A percentile compares a stretch with the other conserved stretches of the same genome.
Evolutionary conservation across 23 tunicate genomes (phyloP).

Genomic region (Trididemnum miniatum): DNA sequence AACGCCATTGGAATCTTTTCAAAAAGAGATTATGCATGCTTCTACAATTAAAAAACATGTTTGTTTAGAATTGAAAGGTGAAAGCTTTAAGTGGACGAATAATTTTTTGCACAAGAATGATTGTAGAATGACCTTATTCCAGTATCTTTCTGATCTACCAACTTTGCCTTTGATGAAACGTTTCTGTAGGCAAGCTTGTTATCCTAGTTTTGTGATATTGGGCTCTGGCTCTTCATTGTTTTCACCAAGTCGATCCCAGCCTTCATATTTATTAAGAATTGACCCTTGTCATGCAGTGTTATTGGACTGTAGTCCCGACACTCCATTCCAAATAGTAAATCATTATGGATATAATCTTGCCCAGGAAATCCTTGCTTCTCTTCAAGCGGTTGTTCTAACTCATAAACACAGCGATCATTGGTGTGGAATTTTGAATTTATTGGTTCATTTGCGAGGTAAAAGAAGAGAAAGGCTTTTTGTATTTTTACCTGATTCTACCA

Average conservation of each 20-base stretch:
- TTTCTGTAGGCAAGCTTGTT: neutral
- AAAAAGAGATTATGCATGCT: neutral
- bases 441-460: slow-evolving; percentile 8
- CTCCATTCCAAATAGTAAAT: slow-evolving; percentile 20
- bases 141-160: neutral
- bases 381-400: slow-evolving; percentile 49
- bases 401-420: slow-evolving; percentile 74
- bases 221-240: slow-evolving; percentile 36
- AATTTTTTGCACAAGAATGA: neutral
- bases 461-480: neutral
- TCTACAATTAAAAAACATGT: neutral
- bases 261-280: slow-evolving; percentile 42
- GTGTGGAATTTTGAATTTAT: slow-evolving; percentile 36
- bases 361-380: slow-evolving; percentile 29
- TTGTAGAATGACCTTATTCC: neutral
- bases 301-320: slow-evolving; percentile 50
- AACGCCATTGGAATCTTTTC: neutral
- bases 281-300: slow-evolving; percentile 37
- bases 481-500: neutral
- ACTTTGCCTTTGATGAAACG: neutral
- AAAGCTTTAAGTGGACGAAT: no score
- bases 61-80: neutral
- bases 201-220: slow-evolving; percentile 54
- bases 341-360: slow-evolving; percentile 41
- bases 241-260: slow-evolving; percentile 2